A percentile compares a stretch with the other conserved stretches of the same genome.
phyloP scores from a whole-genome alignment of 2,113 vertebrate species.

The Egretta garzetta region DNA sequence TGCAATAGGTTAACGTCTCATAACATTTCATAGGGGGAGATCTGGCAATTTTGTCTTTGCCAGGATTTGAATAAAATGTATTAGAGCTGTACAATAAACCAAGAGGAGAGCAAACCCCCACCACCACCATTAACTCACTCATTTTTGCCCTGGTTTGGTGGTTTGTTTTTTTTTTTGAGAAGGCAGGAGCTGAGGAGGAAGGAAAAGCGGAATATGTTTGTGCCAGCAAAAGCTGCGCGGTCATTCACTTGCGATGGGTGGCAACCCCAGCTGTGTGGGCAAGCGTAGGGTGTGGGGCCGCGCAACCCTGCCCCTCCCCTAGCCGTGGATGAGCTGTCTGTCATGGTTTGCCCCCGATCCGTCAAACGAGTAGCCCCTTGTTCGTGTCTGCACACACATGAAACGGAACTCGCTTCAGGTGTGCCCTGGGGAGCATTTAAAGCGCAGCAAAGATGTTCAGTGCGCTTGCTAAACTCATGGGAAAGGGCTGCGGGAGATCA shows the following conservation, averaged over 20 bases:
- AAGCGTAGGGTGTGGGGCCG: not conserved
- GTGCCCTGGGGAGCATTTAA: not conserved
- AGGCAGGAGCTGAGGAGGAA: not conserved
- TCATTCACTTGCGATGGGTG: not conserved
- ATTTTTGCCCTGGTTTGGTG: not conserved
- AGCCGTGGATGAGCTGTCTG: accelerated
- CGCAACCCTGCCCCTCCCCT: not conserved
- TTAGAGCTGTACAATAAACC: not conserved
- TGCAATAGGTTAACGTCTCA: not conserved
- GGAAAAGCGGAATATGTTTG: not conserved
- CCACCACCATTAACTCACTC: not conserved
- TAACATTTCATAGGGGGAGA: not conserved
- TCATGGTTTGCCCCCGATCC: not conserved
- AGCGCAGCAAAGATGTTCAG: not conserved
- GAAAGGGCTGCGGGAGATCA: not conserved
- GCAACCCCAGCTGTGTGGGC: not conserved
- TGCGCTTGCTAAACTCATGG: not conserved
- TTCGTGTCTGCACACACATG: not conserved
- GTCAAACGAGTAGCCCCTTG: not conserved
- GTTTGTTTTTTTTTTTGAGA: not conserved
- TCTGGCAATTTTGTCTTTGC: not conserved
- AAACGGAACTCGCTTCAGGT: not conserved
- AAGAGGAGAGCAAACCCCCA: not conserved
- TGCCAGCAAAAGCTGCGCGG: not conserved
- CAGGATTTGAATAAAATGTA: not conserved